Conservation (phyloP, 2,113 vertebrate species). For the Pomatostomus ruficeps region DNA sequence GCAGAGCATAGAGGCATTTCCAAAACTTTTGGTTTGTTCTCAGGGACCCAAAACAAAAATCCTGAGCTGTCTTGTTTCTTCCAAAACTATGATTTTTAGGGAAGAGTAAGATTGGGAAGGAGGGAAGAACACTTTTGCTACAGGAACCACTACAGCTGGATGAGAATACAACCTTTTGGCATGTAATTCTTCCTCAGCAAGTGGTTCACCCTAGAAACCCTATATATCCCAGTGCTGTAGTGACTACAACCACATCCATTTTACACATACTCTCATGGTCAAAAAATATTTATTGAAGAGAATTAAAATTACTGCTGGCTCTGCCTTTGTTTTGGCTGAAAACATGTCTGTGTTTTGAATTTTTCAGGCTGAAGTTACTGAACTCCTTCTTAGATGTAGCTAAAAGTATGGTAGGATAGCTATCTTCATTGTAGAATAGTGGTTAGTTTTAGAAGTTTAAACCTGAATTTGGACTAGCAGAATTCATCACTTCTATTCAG, state of each 20-base stretch:
- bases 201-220: neutral
- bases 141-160: neutral
- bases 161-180: neutral
- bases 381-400: neutral
- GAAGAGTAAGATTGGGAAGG: neutral
- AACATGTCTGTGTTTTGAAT: neutral
- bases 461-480: neutral
- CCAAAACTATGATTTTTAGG: neutral
- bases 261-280: neutral
- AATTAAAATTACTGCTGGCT: neutral
- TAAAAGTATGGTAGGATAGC: neutral
- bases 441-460: neutral
- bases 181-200: neutral
- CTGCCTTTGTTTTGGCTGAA: slow-evolving; percentile 3
- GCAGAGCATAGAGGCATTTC: neutral
- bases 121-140: neutral
- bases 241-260: neutral
- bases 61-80: neutral
- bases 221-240: neutral
- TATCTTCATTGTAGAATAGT: neutral
- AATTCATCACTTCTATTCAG: neutral
- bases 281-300: neutral
- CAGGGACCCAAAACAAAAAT: neutral
- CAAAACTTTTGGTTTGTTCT: neutral
- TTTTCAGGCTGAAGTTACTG: neutral